A percentile compares a stretch with the other conserved stretches of the same genome.
These are phyloP conservation scores for Peromyscus leucopus DNA, from an alignment of 2,113 vertebrate genomes.

Conservation along the genomic window DNA sequence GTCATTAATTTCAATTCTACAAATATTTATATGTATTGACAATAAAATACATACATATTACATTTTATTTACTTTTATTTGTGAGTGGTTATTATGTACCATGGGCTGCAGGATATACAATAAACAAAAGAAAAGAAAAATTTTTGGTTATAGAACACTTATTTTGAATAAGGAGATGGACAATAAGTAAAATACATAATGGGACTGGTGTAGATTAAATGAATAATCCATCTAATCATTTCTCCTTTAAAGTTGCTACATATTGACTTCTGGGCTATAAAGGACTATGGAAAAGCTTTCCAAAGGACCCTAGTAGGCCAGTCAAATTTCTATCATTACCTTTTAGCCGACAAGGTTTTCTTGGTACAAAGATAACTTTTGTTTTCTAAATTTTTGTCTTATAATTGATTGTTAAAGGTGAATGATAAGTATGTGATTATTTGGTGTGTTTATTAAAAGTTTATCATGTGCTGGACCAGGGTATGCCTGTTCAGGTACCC, in stretches of 20 bases:
- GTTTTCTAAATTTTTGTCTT: not conserved
- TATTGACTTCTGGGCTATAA: not conserved
- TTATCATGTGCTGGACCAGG: not conserved
- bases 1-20: not conserved
- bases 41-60: not conserved
- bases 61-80: not conserved
- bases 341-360: not conserved
- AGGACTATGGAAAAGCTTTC: not conserved
- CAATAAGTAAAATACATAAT: not conserved
- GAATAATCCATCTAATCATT: slow-evolving; percentile 15
- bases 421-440: not conserved
- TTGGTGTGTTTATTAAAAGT: not conserved
- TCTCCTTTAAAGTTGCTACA: not conserved
- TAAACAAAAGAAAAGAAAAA: not conserved
- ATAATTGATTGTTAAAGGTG: not conserved
- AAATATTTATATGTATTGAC: not conserved
- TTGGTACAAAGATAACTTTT: not conserved
- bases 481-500: no score
- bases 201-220: not conserved
- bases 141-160: not conserved
- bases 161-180: not conserved
- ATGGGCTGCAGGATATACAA: not conserved
- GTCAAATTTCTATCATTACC: not conserved
- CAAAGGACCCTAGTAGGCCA: not conserved
- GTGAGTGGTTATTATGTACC: not conserved